A percentile compares a stretch with the other conserved stretches of the same genome.
Conservation (phyloP, 2,888 invertebrate species). For the Celastrina argiolus region DNA sequence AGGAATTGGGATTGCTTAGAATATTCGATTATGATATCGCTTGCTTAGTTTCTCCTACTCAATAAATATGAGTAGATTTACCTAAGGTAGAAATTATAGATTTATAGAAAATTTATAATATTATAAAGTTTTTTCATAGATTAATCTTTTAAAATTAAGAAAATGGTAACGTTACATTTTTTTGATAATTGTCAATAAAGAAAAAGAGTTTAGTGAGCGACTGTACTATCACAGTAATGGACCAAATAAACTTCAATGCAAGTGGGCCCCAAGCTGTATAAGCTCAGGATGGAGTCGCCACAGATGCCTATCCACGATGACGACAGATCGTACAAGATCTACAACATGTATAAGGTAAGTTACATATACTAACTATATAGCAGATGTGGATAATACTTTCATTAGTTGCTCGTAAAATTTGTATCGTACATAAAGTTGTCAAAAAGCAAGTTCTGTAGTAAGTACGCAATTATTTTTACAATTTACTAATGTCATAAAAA, state of each 20-base stretch:
- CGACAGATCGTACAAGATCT: constrained; percentile 65
- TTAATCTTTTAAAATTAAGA: background rate
- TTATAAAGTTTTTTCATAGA: background rate
- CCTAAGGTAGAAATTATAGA: too few species aligned
- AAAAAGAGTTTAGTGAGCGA: background rate
- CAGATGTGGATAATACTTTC: too few species aligned
- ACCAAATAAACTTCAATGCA: constrained; percentile 47
- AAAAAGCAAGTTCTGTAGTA: too few species aligned
- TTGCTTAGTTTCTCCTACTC: too few species aligned
- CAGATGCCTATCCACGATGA: constrained; percentile 57
- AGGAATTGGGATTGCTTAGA: background rate
- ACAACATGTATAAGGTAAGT: constrained; percentile 69
- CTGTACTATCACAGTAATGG: constrained; percentile 41
- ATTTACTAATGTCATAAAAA: too few species aligned
- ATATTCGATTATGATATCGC: too few species aligned
- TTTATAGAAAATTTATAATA: too few species aligned
- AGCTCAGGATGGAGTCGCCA: constrained; percentile 56
- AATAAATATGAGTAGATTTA: too few species aligned
- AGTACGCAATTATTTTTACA: too few species aligned
- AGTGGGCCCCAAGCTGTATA: constrained; percentile 34
- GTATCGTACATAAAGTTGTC: too few species aligned
- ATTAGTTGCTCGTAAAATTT: too few species aligned
- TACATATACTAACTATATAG: constrained; percentile 16
- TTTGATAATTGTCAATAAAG: background rate
- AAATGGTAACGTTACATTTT: background rate